These are phyloP conservation scores for Pogonus chalceus DNA, from an alignment of 1,140 invertebrate species.

Conservation along the genomic window DNA sequence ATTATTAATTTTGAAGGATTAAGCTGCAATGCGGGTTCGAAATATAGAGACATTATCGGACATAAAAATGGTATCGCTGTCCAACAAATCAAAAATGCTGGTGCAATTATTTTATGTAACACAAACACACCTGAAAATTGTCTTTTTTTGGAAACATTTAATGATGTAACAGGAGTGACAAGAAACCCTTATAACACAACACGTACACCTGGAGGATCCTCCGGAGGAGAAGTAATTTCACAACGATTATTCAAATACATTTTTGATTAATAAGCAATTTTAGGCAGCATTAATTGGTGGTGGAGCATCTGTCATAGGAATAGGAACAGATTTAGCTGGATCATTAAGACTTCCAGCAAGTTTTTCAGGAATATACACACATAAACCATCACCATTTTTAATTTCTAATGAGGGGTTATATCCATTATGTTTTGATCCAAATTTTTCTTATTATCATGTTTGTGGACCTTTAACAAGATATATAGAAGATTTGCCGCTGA, in stretches of 20 bases:
- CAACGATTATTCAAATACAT: background rate
- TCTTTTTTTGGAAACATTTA: slow-evolving; percentile 56
- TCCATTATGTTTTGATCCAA: slow-evolving; percentile 39
- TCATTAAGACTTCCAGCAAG: slow-evolving; percentile 77
- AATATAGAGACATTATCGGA: slow-evolving; percentile 44
- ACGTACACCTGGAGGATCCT: slow-evolving; percentile 61
- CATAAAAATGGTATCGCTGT: slow-evolving; percentile 52
- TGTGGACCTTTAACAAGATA: slow-evolving; percentile 74
- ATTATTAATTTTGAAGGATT: slow-evolving; percentile 38
- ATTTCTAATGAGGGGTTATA: slow-evolving; percentile 47
- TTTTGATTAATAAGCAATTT: background rate
- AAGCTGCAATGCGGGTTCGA: slow-evolving; percentile 52
- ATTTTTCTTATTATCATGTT: slow-evolving; percentile 21
- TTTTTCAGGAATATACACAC: slow-evolving; percentile 80
- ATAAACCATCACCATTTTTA: slow-evolving; percentile 68
- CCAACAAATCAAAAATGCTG: slow-evolving; percentile 46
- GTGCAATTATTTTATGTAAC: slow-evolving; percentile 67
- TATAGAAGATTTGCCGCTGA: slow-evolving; percentile 57
- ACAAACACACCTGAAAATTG: slow-evolving; percentile 77
- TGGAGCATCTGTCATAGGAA: slow-evolving; percentile 64
- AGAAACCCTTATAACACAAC: slow-evolving; percentile 67
- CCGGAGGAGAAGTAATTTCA: slow-evolving; percentile 56
- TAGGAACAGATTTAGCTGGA: slow-evolving; percentile 80
- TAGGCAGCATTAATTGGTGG: slow-evolving; percentile 57
- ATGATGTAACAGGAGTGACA: slow-evolving; percentile 59